Conservation (phyloP, 1,140 invertebrate species). For the Camponotus floridanus region DNA sequence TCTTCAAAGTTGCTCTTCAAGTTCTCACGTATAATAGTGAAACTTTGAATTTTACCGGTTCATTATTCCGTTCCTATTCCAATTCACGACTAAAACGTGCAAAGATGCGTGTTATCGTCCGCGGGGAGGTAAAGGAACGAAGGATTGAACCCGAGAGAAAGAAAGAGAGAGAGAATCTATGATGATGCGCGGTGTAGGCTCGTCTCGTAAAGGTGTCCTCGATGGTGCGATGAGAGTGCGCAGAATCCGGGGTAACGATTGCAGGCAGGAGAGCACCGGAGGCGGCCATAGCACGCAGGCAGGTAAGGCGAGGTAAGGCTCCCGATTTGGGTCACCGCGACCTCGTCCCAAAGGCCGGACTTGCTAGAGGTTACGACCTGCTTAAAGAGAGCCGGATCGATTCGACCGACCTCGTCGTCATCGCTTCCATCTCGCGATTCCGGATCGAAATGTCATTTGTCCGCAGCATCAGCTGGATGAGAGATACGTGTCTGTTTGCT, state of each 20-base stretch:
- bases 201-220: constrained; percentile 77
- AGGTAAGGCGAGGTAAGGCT: constrained; percentile 77
- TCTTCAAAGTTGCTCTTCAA: constrained; percentile 1
- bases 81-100: neutral
- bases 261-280: constrained; percentile 76
- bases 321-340: constrained; percentile 83
- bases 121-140: constrained; percentile 34
- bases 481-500: neutral
- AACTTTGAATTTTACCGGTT: neutral
- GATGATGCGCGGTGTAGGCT: neutral
- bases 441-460: constrained; percentile 15
- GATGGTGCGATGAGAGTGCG: constrained; percentile 78
- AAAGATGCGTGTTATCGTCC: neutral
- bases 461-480: neutral
- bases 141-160: constrained; percentile 36
- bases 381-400: constrained; percentile 80
- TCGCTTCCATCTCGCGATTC: constrained; percentile 68
- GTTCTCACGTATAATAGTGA: neutral
- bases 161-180: constrained; percentile 20
- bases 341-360: constrained; percentile 82
- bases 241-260: constrained; percentile 86
- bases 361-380: constrained; percentile 83
- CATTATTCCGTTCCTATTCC: neutral
- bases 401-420: constrained; percentile 69
- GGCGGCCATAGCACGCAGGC: constrained; percentile 73